Percentiles rank a stretch among this genome's conserved stretches.
These are phyloP conservation scores for Xylota segnis DNA, from an alignment of 2,888 invertebrate genomes.

Conservation along the genomic window DNA sequence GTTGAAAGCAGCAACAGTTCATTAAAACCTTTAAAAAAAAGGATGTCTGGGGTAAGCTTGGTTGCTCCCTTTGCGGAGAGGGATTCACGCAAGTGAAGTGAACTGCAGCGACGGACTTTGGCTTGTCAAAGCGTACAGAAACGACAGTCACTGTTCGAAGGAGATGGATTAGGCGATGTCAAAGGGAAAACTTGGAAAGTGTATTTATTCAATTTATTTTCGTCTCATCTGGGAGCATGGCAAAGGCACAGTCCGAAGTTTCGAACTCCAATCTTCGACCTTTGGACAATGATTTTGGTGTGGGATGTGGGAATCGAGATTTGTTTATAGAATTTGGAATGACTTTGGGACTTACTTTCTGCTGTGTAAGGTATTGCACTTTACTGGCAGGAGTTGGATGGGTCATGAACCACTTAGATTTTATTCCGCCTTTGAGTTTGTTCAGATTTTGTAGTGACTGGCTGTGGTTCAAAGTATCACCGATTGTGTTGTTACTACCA, in stretches of 20 bases:
- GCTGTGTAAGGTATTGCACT: too few relatives aligned
- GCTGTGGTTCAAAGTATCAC: too few relatives aligned
- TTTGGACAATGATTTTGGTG: too few relatives aligned
- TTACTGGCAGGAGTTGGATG: too few relatives aligned
- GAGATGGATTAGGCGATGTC: constrained; percentile 33
- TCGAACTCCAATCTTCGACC: not conserved
- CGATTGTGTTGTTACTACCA: too few relatives aligned
- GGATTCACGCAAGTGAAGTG: constrained; percentile 24
- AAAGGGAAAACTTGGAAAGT: constrained; percentile 18
- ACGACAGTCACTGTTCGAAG: constrained; percentile 12
- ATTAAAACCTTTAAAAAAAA: constrained; percentile 34
- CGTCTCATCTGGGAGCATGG: not conserved
- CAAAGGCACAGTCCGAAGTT: not conserved
- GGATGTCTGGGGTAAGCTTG: constrained; percentile 33
- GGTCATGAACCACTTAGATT: too few relatives aligned
- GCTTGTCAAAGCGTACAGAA: constrained; percentile 16
- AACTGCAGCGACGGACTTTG: constrained; percentile 33
- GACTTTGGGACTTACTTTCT: too few relatives aligned
- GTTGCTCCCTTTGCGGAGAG: constrained; percentile 38
- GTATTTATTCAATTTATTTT: constrained; percentile 3
- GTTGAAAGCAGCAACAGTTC: constrained; percentile 56
- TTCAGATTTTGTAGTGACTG: too few relatives aligned
- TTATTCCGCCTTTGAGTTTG: too few relatives aligned
- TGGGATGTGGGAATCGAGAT: too few relatives aligned
- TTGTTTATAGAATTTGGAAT: too few relatives aligned